These are phyloP conservation scores for Leucozona laternaria DNA, from an alignment of 2,888 invertebrate genomes.

Conservation along the genomic window DNA sequence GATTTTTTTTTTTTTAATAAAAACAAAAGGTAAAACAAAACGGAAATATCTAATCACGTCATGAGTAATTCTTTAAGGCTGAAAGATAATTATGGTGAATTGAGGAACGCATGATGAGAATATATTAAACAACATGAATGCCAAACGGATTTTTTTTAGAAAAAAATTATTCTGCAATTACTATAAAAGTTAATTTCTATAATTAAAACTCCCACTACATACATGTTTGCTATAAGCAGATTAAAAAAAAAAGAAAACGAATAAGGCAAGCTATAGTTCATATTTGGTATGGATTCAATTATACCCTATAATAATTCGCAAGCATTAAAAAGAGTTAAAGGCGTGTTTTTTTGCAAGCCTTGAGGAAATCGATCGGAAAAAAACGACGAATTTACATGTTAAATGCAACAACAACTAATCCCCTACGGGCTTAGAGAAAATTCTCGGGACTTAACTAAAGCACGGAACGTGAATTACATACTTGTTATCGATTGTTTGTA, in stretches of 20 bases:
- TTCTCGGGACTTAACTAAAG: too few species aligned
- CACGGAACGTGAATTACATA: too few species aligned
- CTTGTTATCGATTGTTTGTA: too few species aligned
- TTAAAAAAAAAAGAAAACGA: background rate
- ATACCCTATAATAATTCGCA: background rate
- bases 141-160: conserved; percentile 3
- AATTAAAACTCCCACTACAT: conserved; percentile 27
- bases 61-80: background rate
- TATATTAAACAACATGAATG: background rate
- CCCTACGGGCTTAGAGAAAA: too few species aligned
- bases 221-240: background rate
- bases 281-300: background rate
- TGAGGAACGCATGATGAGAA: conserved; percentile 10
- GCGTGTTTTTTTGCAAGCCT: too few species aligned
- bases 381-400: too few species aligned
- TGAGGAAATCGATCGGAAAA: too few species aligned
- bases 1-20: background rate
- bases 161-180: conserved; percentile 24
- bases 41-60: conserved; percentile 30
- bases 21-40: conserved; percentile 9
- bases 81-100: conserved; percentile 20
- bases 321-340: too few species aligned
- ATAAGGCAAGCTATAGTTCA: background rate
- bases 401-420: too few species aligned
- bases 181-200: conserved; percentile 33